Evolutionary conservation across 2,113 vertebrate species (phyloP).

Genomic region (Pleuronectes platessa): DNA sequence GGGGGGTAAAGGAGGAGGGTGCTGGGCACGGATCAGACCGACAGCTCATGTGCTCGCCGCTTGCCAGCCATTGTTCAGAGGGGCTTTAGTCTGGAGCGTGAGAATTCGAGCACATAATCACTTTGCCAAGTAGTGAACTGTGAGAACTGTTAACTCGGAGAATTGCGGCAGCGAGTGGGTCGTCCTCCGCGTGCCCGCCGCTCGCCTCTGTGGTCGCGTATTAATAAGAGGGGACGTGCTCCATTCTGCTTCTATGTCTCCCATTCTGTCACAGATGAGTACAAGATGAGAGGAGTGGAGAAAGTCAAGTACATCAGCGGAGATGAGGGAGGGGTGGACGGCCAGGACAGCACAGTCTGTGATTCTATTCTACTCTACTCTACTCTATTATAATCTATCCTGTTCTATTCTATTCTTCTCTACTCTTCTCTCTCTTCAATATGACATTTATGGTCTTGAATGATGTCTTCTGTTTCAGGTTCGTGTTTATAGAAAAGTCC

Average conservation of each 20-base stretch:
- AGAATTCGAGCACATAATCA: conserved; percentile 62
- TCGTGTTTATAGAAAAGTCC: too few relatives aligned
- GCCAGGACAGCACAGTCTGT: conserved; percentile 81
- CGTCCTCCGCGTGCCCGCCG: not conserved
- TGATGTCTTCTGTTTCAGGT: not conserved
- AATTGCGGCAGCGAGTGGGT: conserved; percentile 24
- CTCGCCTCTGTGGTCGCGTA: not conserved
- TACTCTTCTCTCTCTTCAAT: not conserved
- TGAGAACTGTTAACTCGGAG: conserved; percentile 48
- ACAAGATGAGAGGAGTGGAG: conserved; percentile 95
- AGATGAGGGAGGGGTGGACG: conserved; percentile 77
- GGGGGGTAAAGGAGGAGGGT: conserved; percentile 5
- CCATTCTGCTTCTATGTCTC: conserved; percentile 46
- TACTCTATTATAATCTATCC: not conserved
- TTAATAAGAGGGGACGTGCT: conserved; percentile 49
- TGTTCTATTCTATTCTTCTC: not conserved
- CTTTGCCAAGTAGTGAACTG: conserved; percentile 63
- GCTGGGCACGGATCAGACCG: conserved; percentile 39
- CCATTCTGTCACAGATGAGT: conserved; percentile 86
- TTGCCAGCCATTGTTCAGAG: conserved; percentile 60
- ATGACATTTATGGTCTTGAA: not conserved
- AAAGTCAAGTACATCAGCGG: conserved; percentile 86
- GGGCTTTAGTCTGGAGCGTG: conserved; percentile 59
- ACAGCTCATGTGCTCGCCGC: conserved; percentile 53
- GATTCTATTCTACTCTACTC: not conserved